Base-by-base conservation (phyloP, 2,113 vertebrate species). In the Dermatemys mawii region DNA sequence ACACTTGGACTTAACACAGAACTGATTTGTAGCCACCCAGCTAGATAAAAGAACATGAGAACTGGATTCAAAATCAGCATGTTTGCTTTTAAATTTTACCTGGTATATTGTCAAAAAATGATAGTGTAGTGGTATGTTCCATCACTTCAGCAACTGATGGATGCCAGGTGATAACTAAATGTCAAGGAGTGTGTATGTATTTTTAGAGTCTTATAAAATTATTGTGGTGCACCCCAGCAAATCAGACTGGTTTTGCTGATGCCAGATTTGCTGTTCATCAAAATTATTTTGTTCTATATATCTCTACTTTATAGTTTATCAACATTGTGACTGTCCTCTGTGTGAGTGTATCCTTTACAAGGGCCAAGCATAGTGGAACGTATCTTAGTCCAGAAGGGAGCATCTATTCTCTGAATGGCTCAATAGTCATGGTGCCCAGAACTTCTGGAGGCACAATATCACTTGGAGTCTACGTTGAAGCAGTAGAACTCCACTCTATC, bases 191-290 rank as follows among this genome's bases (percentile, higher is more conserved):
- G 19, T 35, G 38, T 82, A 88, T 94, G 97, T 95, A 86, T 97
- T 96, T 98, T 95, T 93, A 91, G 92, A 57, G 92, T 81, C 93
- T 96, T 95, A 83, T 93, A 83, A 97, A 97, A 94, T 94, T 35
- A 92, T 92, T 91, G 49, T 92, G 60, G 46, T 94, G 63, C 21
- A 91, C 46, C 44, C 51, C 94, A 88, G 83, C 86, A 96, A 76
- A 91, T 97, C 81, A 57, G 41, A 78, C 24, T 89, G 49, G 51
- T 94, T 90, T 96, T 96, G 41, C 38, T 88, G 63, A 94, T 83
- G 51, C 73, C 35, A 41, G 48, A 50, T 94, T 93, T 93, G n/a
- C 83, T 97, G 88, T 93, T 91, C 93, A 76, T 95, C 55, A 93
- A 90, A 91, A 95, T 95, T 87, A 78, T 55, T n/a, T 92, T 97